Percentiles rank a stretch among this genome's conserved stretches.
These are phyloP conservation scores for Propithecus perrieri DNA, from an alignment of 2,797 vertebrate genomes.

Conservation along the genomic window DNA sequence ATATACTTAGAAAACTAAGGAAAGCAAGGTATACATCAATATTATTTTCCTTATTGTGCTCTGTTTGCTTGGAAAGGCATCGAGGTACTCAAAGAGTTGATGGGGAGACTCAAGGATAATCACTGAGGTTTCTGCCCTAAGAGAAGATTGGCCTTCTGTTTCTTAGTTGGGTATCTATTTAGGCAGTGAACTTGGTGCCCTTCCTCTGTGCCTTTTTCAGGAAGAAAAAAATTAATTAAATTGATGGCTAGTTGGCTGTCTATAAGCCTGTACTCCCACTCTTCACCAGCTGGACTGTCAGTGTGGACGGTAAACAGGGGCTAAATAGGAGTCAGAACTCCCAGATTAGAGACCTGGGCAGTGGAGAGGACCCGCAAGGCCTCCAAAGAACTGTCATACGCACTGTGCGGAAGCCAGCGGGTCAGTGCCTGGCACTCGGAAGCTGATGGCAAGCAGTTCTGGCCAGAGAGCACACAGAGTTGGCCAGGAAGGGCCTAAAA, in stretches of 20 bases:
- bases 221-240: not conserved
- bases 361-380: not conserved
- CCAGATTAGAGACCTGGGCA: not conserved
- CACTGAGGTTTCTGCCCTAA: not conserved
- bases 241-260: too few species aligned
- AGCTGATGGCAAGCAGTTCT: not conserved
- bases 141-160: not conserved
- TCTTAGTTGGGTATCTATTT: not conserved
- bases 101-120: not conserved
- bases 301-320: not conserved
- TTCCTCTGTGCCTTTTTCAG: not conserved
- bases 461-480: not conserved
- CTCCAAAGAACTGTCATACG: not conserved
- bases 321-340: not conserved
- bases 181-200: not conserved
- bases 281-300: not conserved
- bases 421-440: not conserved
- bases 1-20: not conserved
- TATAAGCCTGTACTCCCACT: not conserved
- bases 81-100: not conserved
- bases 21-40: not conserved
- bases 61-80: not conserved
- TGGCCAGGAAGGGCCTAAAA: not conserved
- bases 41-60: not conserved
- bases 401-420: not conserved